Evolutionary conservation across 2,113 vertebrate species (phyloP).

Genomic region (Pomatostomus ruficeps): DNA sequence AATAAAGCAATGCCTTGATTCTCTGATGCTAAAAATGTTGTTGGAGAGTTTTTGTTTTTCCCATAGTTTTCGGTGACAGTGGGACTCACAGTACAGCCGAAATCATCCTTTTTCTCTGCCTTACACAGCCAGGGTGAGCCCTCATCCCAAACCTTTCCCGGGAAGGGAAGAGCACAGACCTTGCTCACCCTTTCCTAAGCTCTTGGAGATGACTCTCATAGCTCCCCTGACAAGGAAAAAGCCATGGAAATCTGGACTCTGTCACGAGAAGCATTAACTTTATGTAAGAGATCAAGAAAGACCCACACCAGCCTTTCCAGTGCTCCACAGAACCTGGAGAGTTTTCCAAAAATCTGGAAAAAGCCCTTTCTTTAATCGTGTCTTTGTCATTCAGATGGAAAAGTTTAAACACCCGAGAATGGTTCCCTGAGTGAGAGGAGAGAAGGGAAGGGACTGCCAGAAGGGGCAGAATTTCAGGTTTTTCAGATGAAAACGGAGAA

Average conservation of each 20-base stretch:
- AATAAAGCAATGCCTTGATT: too few species aligned
- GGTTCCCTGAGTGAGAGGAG: background rate
- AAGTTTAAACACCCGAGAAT: background rate
- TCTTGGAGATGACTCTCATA: background rate
- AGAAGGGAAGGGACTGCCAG: background rate
- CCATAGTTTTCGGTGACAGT: too few species aligned
- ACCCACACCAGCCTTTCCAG: background rate
- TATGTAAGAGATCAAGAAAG: background rate
- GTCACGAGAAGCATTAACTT: background rate
- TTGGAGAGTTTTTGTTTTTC: too few species aligned
- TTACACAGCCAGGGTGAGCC: background rate
- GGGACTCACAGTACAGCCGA: background rate
- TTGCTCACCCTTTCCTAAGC: background rate
- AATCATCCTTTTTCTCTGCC: background rate
- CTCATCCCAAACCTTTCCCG: background rate
- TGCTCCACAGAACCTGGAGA: background rate
- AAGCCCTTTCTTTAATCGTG: background rate
- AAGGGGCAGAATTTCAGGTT: background rate
- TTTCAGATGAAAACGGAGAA: background rate
- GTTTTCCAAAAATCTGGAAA: background rate
- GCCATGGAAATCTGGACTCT: background rate
- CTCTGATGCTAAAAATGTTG: too few species aligned
- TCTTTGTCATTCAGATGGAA: background rate
- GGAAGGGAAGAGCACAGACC: background rate
- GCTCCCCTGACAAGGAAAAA: background rate